Evolutionary conservation across 2,888 invertebrate species (phyloP), one percentile per base, ranked within the genome.

Genomic region (Seira sanloemensis): DNA sequence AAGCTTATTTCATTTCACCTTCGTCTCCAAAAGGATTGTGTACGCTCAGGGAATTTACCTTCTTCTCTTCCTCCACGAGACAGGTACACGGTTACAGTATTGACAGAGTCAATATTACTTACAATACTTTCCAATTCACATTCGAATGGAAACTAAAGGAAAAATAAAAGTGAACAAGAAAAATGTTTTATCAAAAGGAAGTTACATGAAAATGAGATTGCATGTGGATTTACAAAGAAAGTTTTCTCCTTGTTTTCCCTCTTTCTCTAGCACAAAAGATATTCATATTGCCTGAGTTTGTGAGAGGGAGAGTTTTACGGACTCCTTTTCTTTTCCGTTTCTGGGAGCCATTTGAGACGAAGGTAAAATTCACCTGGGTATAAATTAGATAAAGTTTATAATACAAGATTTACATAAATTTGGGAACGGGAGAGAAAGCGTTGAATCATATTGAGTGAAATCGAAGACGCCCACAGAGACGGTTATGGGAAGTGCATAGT

Each of bases 191-290:
- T 58, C 58, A 58, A 58, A 58, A 58, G 58, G 58, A 58, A 76
- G 71, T 81, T 68, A 69, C 50, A 76, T 68, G 71, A 69, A 81
- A 76, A 81, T 81, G 65, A 71, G 74, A 74, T 23, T 46, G 26
- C n/a, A 37, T 37, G 37, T 37, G 37, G 37, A 37, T 37, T 37
- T 37, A 12, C 37, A 37, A 37, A n/a, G n/a, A n/a, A 37, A 37
- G 37, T 37, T 37, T n/a, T n/a, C n/a, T n/a, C n/a, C n/a, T n/a
- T n/a, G 58, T 58, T 58, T 58, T 58, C 58, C n/a, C 58, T 58
- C n/a, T 58, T 58, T 37, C 4, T n/a, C 58, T 58, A 16, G 58
- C n/a, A n/a, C n/a, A n/a, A n/a, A n/a, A n/a, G n/a, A n/a, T n/a
- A n/a, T n/a, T n/a, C n/a, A n/a, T n/a, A n/a, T n/a, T n/a, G n/a